A percentile compares a stretch with the other conserved stretches of the same genome.
Evolutionary conservation across 64 coral and sea anemone genomes (phyloP).

Genomic region (Stylophora pistillata): DNA sequence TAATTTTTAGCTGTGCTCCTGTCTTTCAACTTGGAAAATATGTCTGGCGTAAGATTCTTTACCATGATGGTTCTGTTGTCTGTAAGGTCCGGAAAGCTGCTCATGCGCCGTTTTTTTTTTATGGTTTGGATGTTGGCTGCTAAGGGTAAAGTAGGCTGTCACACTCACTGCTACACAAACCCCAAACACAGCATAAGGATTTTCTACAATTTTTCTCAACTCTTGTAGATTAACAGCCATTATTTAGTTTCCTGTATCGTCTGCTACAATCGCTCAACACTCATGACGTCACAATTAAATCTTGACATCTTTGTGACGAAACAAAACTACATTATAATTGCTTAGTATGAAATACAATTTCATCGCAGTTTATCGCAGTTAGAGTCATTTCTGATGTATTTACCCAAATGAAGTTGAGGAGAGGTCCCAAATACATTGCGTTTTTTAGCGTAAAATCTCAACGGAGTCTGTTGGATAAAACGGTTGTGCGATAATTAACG

Average conservation of each 20-base stretch:
- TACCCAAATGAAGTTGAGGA: too few relatives aligned
- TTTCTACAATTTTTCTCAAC: not conserved
- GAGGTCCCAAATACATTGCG: too few relatives aligned
- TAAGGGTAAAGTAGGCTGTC: not conserved
- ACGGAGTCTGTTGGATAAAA: too few relatives aligned
- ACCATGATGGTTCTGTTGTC: slow-evolving; percentile 3
- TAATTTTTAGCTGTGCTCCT: not conserved
- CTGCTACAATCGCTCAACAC: too few relatives aligned
- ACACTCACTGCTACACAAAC: not conserved
- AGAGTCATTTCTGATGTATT: too few relatives aligned
- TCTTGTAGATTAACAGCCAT: not conserved
- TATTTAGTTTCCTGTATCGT: not conserved
- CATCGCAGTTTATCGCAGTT: too few relatives aligned
- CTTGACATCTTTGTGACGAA: not conserved
- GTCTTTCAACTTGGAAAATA: slow-evolving; percentile 10
- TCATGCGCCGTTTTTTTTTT: not conserved
- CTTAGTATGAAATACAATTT: too few relatives aligned
- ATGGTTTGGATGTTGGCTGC: not conserved
- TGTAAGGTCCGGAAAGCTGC: not conserved
- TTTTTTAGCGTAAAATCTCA: too few relatives aligned
- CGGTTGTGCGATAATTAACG: too few relatives aligned
- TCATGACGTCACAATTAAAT: not conserved
- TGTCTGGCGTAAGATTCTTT: not conserved
- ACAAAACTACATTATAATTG: too few relatives aligned
- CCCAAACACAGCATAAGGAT: not conserved